Evolutionary conservation across 2,797 vertebrate species (phyloP).

Genomic region (Myiotriccus ornatus): DNA sequence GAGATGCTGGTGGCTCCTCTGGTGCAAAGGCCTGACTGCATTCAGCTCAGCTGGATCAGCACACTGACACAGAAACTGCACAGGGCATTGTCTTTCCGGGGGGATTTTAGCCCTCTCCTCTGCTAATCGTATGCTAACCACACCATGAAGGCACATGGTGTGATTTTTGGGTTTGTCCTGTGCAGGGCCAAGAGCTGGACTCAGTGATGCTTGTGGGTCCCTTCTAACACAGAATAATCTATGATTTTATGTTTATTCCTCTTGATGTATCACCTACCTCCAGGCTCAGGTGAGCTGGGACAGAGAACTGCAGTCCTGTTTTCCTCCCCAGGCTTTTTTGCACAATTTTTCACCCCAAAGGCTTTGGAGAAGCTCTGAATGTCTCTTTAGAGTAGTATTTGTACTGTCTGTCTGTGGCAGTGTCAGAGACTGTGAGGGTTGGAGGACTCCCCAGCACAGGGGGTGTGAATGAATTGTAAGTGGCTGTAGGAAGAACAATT

Average conservation of each 20-base stretch:
- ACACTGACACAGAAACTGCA: background rate
- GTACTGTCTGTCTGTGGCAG: background rate
- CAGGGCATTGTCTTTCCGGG: accelerated
- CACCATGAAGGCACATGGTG: accelerated
- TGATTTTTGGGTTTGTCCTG: background rate
- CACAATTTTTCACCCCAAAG: background rate
- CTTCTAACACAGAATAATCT: background rate
- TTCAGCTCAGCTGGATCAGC: background rate
- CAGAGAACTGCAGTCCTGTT: background rate
- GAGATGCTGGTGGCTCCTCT: background rate
- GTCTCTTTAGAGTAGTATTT: background rate
- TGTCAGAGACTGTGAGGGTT: background rate
- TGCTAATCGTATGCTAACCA: too few species aligned
- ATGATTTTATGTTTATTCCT: background rate
- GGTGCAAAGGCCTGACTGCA: background rate
- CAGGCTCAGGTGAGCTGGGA: background rate
- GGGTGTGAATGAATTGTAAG: background rate
- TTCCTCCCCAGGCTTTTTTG: background rate
- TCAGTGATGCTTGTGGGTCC: too few species aligned
- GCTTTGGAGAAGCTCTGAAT: background rate
- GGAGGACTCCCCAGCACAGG: background rate
- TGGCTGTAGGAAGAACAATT: background rate
- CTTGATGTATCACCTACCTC: background rate
- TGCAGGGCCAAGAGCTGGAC: background rate
- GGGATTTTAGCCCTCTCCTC: background rate